Conservation (phyloP, 1,140 invertebrate genomes). For the Anastatus disparis region DNA sequence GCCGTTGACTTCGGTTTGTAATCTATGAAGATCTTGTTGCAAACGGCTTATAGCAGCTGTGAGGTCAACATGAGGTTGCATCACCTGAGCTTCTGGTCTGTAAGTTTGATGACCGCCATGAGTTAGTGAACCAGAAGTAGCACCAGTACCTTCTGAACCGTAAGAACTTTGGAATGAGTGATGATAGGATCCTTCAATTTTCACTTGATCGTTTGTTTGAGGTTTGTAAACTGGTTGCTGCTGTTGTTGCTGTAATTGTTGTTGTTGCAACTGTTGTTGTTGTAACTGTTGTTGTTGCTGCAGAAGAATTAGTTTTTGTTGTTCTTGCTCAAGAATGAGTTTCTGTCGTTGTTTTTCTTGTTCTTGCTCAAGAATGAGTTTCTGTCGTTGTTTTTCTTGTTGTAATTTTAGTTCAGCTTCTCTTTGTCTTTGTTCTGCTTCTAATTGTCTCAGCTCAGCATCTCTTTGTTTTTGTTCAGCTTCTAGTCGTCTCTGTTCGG, state of each 20-base stretch:
- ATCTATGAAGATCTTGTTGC: slow-evolving; percentile 27
- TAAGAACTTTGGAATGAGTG: background rate
- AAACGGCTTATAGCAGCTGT: slow-evolving; percentile 7
- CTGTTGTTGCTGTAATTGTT: background rate
- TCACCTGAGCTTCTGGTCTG: background rate
- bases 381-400: background rate
- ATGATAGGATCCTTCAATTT: background rate
- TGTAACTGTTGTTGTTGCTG: slow-evolving; percentile 6
- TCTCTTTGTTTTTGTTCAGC: background rate
- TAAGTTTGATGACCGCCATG: too few species aligned
- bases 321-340: background rate
- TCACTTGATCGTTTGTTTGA: background rate
- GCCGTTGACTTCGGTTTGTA: slow-evolving; percentile 25
- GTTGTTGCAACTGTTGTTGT: background rate
- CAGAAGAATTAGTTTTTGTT: background rate
- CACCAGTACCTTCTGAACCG: background rate
- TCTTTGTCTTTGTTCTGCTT: background rate
- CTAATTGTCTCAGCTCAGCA: background rate
- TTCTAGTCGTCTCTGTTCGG: background rate
- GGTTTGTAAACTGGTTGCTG: background rate
- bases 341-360: background rate
- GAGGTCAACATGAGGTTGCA: slow-evolving; percentile 20
- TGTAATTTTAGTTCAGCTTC: background rate
- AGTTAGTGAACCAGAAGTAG: background rate
- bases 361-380: background rate